Evolutionary conservation across 2,888 invertebrate species (phyloP).

Genomic region (Neoascia interrupta): DNA sequence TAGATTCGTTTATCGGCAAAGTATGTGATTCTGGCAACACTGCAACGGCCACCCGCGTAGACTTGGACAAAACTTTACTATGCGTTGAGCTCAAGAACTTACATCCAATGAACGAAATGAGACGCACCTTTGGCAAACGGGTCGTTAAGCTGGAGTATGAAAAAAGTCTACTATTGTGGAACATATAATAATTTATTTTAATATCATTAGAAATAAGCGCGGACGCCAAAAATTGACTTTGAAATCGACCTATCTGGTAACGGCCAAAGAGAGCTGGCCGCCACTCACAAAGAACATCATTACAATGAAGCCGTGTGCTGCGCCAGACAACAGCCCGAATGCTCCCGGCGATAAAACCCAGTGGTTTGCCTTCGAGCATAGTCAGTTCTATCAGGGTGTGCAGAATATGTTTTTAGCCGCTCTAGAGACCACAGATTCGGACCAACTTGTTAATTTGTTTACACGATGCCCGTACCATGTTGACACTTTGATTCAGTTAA

Average conservation of each 20-base stretch:
- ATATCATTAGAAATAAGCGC: conserved; percentile 82
- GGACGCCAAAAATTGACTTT: conserved; percentile 82
- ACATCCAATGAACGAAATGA: conserved; percentile 90
- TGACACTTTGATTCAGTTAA: conserved; percentile 88
- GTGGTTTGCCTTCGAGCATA: conserved; percentile 89
- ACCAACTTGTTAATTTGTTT: conserved; percentile 87
- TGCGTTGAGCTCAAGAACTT: conserved; percentile 86
- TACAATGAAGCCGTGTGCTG: conserved; percentile 84
- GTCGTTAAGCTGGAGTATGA: conserved; percentile 86
- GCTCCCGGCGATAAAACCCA: conserved; percentile 77
- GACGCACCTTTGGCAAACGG: conserved; percentile 89
- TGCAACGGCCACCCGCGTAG: conserved; percentile 76
- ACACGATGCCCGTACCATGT: conserved; percentile 89
- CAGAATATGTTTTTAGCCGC: conserved; percentile 88
- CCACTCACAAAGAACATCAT: conserved; percentile 86
- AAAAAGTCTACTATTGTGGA: conserved; percentile 42
- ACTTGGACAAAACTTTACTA: conserved; percentile 85
- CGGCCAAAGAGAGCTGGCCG: conserved; percentile 87
- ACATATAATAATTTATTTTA: conserved; percentile 49
- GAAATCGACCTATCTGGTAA: conserved; percentile 85
- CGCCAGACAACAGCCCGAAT: conserved; percentile 72
- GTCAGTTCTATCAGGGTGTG: conserved; percentile 85
- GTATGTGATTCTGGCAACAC: conserved; percentile 73
- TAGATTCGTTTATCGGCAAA: conserved; percentile 76
- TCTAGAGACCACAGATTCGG: conserved; percentile 88